Base-by-base conservation (phyloP, 2,797 vertebrate species). In the Gallirallus australis region DNA sequence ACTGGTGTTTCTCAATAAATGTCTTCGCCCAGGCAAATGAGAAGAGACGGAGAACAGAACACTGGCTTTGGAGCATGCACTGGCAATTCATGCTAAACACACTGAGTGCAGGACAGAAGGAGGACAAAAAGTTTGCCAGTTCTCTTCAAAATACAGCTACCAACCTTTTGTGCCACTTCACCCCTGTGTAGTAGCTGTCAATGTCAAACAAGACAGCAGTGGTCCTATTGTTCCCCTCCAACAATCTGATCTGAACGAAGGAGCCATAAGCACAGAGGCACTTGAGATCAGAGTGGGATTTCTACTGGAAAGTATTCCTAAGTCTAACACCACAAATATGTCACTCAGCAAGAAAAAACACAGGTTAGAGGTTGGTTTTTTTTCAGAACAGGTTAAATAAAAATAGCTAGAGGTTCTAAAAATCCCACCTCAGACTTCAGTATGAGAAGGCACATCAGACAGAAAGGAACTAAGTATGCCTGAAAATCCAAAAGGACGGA, bases 31-130 rank as follows among this genome's bases (percentile, higher is more conserved):
- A 52, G 48, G n/a, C 76, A 90, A 75, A 94, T 28, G 53, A 89
- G 64, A 86, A 80, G 45, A 59, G 72, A 96, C 40, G 35, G 66
- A 86, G 60, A 84, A 72, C 59, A 94, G 90, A 93, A 79, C 35
- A 9, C 10, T 20, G 24, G 53, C 42, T 84, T 60, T 18, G 60
- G 12, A 93, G 33, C 8, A 15, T 0, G 7, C 23, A 65, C 5
- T 39, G 37, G 56, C 90, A 90, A 89, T 30, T 83, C 65, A 79
- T 50, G 19, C 52, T 66, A 81, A 96, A 63, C 33, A 47, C 12
- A 39, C 10, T 8, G 31, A 83, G n/a, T 2, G 4, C 24, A 65
- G 33, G n/a, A 77, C 30, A 59, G 39, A 71, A 81, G 53, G 8
- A 93, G 11, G 24, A 78, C 61, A 90, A 64, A 12, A 69, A 33